A percentile compares a stretch with the other conserved stretches of the same genome.
Evolutionary conservation across 2,888 invertebrate species (phyloP).

Genomic region (Leptinotarsa juncta): DNA sequence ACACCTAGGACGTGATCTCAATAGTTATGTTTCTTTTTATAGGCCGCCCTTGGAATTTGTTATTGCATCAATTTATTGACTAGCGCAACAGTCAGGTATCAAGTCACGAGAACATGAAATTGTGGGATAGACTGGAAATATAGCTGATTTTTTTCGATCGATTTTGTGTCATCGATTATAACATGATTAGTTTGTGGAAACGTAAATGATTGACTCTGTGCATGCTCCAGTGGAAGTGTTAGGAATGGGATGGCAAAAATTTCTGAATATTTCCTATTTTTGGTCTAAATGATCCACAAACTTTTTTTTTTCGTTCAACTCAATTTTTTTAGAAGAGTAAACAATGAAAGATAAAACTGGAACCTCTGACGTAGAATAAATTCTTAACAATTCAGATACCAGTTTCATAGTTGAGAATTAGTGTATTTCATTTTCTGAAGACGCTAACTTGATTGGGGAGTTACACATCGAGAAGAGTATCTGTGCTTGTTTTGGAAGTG

Average conservation of each 20-base stretch:
- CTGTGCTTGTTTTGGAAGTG: too few relatives aligned
- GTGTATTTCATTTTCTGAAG: too few relatives aligned
- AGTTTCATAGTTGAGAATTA: too few relatives aligned
- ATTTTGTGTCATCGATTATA: neutral
- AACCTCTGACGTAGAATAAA: too few relatives aligned
- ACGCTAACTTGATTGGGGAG: too few relatives aligned
- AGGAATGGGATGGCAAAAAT: neutral
- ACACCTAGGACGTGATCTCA: neutral
- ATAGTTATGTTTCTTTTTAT: slow-evolving; percentile 1
- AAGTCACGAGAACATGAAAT: neutral
- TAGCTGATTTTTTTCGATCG: neutral
- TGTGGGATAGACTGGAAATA: neutral
- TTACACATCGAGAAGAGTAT: too few relatives aligned
- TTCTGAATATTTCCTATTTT: neutral
- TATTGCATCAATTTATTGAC: neutral
- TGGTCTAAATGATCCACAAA: neutral
- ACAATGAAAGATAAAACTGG: too few relatives aligned
- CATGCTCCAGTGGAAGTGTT: neutral
- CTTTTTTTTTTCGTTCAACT: neutral
- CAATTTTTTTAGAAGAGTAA: too few relatives aligned
- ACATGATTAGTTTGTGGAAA: neutral
- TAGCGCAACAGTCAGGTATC: neutral
- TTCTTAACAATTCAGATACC: too few relatives aligned
- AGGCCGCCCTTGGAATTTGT: neutral
- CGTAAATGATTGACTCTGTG: neutral